Base-by-base conservation (phyloP, 2,797 vertebrate species). In the Pelochelys cantorii region DNA sequence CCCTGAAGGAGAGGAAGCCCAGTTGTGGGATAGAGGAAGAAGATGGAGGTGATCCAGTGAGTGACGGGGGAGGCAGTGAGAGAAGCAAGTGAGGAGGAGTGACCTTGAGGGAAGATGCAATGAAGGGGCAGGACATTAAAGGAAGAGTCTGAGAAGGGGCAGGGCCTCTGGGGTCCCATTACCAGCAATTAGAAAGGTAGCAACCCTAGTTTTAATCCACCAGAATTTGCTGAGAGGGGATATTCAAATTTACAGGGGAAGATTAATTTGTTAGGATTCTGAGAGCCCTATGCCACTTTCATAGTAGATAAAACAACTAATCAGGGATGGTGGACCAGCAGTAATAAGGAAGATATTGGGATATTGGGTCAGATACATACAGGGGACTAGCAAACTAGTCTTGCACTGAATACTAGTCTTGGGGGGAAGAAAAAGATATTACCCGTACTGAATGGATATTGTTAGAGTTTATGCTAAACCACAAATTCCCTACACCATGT, bases 371-470 rank as follows among this genome's bases (percentile, higher is more conserved):
- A 95, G 18, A 7, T 48, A 48, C 17, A 48, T 60, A 60, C 71
- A 20, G 87, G 2, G 25, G 22, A 91, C 56, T 12, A 90, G 18
- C 80, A 92, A 92, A 54, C 53, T 54, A 54, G 14, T 12, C 12
- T 53, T 79, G 81, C 68, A 13, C 48, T 78, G 0, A 1, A 75
- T 42, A 54, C 10, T 75, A 71, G 17, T 55, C 79, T 62, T 54
- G 84, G 31, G 87, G 71, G 56, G n/a, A 48, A 54, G 93, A 91
- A 52, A 60, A 84, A 48, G 22, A 14, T 29, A 74, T 80, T 81
- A 52, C 9, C 9, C 48, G 65, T 85, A 89, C 60, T 87, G 80
- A 94, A 94, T 52, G 87, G 74, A 77, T 78, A 94, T 56, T 53
- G 93, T 81, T 8, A 0, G 79, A 91, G 53, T 53, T 78, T n/a